A percentile compares a stretch with the other conserved stretches of the same genome.
Conservation (phyloP, 2,113 vertebrate genomes). For the Mobula hypostoma region DNA sequence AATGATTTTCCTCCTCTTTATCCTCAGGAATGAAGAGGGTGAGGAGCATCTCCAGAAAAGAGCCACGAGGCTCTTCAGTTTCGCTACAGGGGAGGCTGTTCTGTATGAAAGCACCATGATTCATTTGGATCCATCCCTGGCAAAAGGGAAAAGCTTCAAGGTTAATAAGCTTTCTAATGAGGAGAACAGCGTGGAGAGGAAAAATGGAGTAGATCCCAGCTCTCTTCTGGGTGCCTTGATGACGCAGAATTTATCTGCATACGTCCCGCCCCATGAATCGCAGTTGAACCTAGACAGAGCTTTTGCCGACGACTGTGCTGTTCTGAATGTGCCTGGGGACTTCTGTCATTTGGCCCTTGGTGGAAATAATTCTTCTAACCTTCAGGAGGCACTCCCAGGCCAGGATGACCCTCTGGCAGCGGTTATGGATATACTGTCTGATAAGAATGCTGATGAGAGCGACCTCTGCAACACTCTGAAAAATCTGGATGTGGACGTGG, state of each 20-base stretch:
- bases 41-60: constrained; percentile 65
- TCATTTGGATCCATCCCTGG: neutral
- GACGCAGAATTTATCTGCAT: constrained; percentile 55
- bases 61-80: constrained; percentile 59
- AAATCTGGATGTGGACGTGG: constrained; percentile 38
- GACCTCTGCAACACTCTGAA: constrained; percentile 44
- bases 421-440: constrained; percentile 50
- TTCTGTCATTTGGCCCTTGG: constrained; percentile 41
- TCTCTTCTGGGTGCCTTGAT: constrained; percentile 62
- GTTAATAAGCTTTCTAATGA: neutral
- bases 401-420: constrained; percentile 40
- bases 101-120: constrained; percentile 50
- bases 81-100: constrained; percentile 63
- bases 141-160: constrained; percentile 41
- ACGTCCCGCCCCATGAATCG: constrained; percentile 31
- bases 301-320: constrained; percentile 52
- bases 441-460: constrained; percentile 39
- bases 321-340: constrained; percentile 48
- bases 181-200: constrained; percentile 10
- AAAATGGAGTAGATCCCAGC: constrained; percentile 38
- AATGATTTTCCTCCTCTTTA: neutral
- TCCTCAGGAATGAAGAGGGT: constrained; percentile 62
- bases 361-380: neutral
- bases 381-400: constrained; percentile 42
- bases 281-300: constrained; percentile 51